These are phyloP conservation scores for Polypterus bichir DNA, from an alignment of 2,113 vertebrate species.

Conservation along the genomic window DNA sequence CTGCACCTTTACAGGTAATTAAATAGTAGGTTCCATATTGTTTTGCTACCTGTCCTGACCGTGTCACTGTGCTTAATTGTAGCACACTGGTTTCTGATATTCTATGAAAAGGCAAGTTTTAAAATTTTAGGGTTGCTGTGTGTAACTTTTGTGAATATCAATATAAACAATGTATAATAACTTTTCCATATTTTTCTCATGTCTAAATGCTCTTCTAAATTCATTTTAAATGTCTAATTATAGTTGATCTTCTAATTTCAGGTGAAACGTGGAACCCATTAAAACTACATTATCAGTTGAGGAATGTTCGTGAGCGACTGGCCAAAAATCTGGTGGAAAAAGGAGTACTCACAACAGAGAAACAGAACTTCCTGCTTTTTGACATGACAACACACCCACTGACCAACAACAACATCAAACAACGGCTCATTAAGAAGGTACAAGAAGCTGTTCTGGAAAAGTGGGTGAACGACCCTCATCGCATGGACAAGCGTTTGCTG, in stretches of 20 bases:
- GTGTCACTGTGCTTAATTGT: too few species aligned
- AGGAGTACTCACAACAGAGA: constrained; percentile 88
- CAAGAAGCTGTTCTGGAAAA: constrained; percentile 85
- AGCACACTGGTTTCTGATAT: too few species aligned
- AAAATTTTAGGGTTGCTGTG: too few species aligned
- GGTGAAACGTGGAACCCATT: constrained; percentile 93
- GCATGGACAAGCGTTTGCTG: constrained; percentile 85
- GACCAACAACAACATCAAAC: constrained; percentile 90
- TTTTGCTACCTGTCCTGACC: too few species aligned
- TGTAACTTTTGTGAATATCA: too few species aligned
- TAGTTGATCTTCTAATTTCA: constrained; percentile 27
- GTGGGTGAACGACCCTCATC: constrained; percentile 88
- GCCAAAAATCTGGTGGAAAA: constrained; percentile 95
- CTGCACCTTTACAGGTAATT: too few species aligned
- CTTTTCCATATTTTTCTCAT: background rate
- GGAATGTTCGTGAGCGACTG: constrained; percentile 82
- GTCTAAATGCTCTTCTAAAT: background rate
- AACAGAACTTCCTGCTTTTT: constrained; percentile 95
- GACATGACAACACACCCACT: constrained; percentile 95
- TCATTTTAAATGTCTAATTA: too few species aligned
- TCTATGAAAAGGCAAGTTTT: too few species aligned
- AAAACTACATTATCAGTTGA: constrained; percentile 89
- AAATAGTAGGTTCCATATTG: too few species aligned
- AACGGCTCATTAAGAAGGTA: constrained; percentile 86
- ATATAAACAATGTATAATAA: too few species aligned